phyloP scores from a whole-genome alignment of 1,140 invertebrate species.

The Trinorchestia longiramus region DNA sequence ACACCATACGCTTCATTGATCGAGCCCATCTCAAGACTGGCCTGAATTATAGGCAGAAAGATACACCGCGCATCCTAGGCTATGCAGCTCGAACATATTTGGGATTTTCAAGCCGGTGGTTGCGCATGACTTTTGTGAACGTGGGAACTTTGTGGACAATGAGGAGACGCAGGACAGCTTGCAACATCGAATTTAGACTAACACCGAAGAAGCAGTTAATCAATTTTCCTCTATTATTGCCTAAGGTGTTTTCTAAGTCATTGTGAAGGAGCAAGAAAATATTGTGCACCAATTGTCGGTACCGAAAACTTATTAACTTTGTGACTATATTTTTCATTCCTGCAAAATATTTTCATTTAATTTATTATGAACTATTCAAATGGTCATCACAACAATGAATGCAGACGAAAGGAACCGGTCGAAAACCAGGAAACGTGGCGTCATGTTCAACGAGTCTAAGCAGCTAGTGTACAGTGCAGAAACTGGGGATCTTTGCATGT shows the following conservation, averaged over 20 bases:
- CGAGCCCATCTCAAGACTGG: neutral
- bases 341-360: no score
- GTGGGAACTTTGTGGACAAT: neutral
- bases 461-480: no score
- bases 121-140: neutral
- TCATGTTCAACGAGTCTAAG: no score
- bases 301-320: neutral
- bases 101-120: neutral
- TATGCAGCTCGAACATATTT: neutral
- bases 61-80: neutral
- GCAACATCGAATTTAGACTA: no score
- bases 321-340: no score
- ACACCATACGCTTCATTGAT: conserved; percentile 19
- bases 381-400: no score
- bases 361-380: no score
- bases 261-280: neutral
- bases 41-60: neutral
- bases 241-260: neutral
- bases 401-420: no score
- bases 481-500: no score
- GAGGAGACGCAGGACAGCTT: neutral
- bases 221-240: no score
- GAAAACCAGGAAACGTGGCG: no score
- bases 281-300: neutral
- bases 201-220: no score